Evolutionary conservation across 1,140 invertebrate genomes (phyloP).

Genomic region (Varroa destructor): DNA sequence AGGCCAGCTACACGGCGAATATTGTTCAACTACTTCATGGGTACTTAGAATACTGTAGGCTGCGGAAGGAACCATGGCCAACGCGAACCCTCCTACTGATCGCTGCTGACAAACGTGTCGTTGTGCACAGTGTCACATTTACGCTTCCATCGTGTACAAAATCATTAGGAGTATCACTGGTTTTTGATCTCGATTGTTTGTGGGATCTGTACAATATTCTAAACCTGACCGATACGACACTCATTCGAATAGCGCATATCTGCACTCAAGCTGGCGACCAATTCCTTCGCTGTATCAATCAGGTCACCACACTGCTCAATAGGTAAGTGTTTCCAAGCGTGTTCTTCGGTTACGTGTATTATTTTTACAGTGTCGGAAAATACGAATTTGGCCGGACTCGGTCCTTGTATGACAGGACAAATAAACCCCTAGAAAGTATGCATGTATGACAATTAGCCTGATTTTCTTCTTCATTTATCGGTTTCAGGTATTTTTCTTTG

Average conservation of each 20-base stretch:
- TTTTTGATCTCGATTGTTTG: slow-evolving; percentile 21
- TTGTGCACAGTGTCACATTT: slow-evolving; percentile 18
- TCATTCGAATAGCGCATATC: slow-evolving; percentile 27
- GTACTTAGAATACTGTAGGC: slow-evolving; percentile 11
- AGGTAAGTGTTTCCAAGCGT: neutral
- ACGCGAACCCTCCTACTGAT: slow-evolving; percentile 7
- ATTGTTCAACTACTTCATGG: slow-evolving; percentile 13
- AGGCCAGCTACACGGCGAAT: slow-evolving; percentile 22
- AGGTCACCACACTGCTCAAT: slow-evolving; percentile 28
- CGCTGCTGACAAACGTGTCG: slow-evolving; percentile 5
- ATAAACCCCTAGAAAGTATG: too few relatives aligned
- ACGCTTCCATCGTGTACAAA: slow-evolving; percentile 15
- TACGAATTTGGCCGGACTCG: too few relatives aligned
- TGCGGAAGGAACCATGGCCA: slow-evolving; percentile 22
- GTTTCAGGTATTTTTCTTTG: neutral
- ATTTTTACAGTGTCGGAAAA: too few relatives aligned
- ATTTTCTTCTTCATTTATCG: too few relatives aligned
- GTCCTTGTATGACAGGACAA: too few relatives aligned
- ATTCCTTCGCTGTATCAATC: slow-evolving; percentile 15
- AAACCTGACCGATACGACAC: slow-evolving; percentile 22
- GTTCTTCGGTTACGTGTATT: too few relatives aligned
- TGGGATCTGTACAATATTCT: slow-evolving; percentile 26
- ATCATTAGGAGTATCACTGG: slow-evolving; percentile 9
- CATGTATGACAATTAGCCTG: too few relatives aligned
- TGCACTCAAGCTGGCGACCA: slow-evolving; percentile 26